Conservation (phyloP, 2,113 vertebrate genomes). For the Gambusia affinis region DNA sequence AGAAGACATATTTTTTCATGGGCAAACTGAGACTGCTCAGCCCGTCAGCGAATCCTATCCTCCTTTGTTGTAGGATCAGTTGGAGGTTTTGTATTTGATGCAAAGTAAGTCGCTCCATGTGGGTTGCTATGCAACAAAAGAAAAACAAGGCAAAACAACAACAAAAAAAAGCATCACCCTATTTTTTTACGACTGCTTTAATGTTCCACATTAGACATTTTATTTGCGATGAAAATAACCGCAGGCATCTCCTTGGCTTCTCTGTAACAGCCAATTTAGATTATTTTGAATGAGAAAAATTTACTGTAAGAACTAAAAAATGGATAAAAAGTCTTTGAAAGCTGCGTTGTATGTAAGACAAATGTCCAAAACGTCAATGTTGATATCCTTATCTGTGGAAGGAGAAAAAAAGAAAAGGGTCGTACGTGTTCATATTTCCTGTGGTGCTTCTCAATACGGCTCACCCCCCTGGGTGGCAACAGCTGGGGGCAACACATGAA, state of each 20-base stretch:
- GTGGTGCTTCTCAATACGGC: not conserved
- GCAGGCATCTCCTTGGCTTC: constrained; percentile 14
- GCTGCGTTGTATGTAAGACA: constrained; percentile 2
- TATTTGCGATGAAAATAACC: constrained; percentile 48
- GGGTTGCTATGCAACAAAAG: constrained; percentile 33
- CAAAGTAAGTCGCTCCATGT: constrained; percentile 13
- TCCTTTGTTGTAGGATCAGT: constrained; percentile 14
- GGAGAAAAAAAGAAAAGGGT: not conserved
- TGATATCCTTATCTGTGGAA: not conserved
- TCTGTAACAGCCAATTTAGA: constrained; percentile 22
- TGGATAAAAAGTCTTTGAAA: constrained; percentile 11
- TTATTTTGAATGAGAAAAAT: constrained; percentile 20
- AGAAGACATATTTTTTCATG: constrained; percentile 13
- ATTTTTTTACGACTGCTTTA: constrained; percentile 13
- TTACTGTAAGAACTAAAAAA: constrained; percentile 13
- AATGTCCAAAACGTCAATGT: too few species aligned
- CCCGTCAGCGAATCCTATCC: constrained; percentile 4
- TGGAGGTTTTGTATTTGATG: constrained; percentile 12
- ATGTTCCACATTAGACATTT: constrained; percentile 17
- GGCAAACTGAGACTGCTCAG: constrained; percentile 7
- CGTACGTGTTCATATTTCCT: not conserved
- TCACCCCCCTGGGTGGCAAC: not conserved
- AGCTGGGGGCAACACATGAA: not conserved
- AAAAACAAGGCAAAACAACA: constrained; percentile 9
- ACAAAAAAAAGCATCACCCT: not conserved